Evolutionary conservation across 2,797 vertebrate species (phyloP), one percentile per base, ranked within the genome.

Genomic region (Scolopax rusticola): DNA sequence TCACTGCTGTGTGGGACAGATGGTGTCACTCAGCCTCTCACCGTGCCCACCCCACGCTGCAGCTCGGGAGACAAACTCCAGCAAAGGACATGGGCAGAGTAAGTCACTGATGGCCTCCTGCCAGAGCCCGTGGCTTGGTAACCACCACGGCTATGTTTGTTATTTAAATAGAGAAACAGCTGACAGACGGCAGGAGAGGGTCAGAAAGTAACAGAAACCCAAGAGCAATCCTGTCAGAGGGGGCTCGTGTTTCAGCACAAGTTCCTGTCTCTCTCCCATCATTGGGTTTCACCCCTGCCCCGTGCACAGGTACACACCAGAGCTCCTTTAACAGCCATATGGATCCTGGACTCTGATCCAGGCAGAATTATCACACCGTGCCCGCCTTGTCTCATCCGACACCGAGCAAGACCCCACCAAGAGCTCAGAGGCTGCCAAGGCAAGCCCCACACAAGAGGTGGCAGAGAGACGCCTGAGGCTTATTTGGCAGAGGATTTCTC

Each of bases 261-360:
- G 57, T 5, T 43, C 24, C 51, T 53, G 65, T n/a, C 59, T 40
- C 54, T 18, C 14, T 60, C 27, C 75, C 73, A 74, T 21, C 76
- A 78, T 33, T 12, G 85, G 36, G n/a, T 50, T 78, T 40, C 73
- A 43, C 19, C 30, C 21, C 45, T 13, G 17, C 14, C 25, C 40
- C 27, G 8, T 8, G 23, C 30, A 54, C 14, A 25, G 18, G 50
- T 1, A 30, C 33, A 69, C 17, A 19, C 41, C 32, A 0, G 2
- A 54, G 57, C 41, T 32, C 5, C 0, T 38, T 87, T 18, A 89
- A 57, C 50, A 69, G 82, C 73, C 79, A 38, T 0, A 24, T 43
- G 38, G 63, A 81, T 95, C 25, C 74, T 50, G 88, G 90, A 90
- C 77, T 94, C 91, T 84, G 90, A 93, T 65, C 90, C 61, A 71